Evolutionary conservation across 2,113 vertebrate genomes (phyloP).

Genomic region (Danionella cerebrum): DNA sequence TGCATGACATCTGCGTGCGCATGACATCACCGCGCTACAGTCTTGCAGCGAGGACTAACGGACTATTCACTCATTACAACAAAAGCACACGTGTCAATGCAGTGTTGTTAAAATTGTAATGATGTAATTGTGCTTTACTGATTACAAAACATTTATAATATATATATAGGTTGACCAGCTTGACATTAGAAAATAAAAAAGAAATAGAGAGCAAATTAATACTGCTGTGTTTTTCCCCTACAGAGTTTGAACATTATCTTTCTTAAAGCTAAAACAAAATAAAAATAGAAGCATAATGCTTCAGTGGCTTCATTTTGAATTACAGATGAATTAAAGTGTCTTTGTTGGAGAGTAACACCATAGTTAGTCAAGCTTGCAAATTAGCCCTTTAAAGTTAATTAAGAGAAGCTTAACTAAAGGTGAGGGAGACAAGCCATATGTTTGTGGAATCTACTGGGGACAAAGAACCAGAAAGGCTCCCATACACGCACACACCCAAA

Average conservation of each 20-base stretch:
- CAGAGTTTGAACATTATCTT: neutral
- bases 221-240: neutral
- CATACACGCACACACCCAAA: neutral
- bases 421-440: constrained; percentile 36
- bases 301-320: constrained; percentile 19
- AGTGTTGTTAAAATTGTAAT: too few relatives aligned
- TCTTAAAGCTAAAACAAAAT: constrained; percentile 8
- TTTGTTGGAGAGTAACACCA: constrained; percentile 27
- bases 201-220: too few relatives aligned
- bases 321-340: neutral
- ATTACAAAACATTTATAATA: too few relatives aligned
- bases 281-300: constrained; percentile 11
- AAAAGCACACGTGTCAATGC: too few relatives aligned
- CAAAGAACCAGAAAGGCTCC: constrained; percentile 8
- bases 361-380: constrained; percentile 47
- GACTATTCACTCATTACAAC: too few relatives aligned
- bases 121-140: too few relatives aligned
- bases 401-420: constrained; percentile 42
- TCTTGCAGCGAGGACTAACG: too few relatives aligned
- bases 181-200: too few relatives aligned
- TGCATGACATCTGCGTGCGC: too few relatives aligned
- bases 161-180: too few relatives aligned
- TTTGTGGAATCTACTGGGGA: constrained; percentile 35
- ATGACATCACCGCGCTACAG: too few relatives aligned
- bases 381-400: constrained; percentile 45